Evolutionary conservation across 2,113 vertebrate genomes (phyloP).

Genomic region (Oceanodroma tethys): DNA sequence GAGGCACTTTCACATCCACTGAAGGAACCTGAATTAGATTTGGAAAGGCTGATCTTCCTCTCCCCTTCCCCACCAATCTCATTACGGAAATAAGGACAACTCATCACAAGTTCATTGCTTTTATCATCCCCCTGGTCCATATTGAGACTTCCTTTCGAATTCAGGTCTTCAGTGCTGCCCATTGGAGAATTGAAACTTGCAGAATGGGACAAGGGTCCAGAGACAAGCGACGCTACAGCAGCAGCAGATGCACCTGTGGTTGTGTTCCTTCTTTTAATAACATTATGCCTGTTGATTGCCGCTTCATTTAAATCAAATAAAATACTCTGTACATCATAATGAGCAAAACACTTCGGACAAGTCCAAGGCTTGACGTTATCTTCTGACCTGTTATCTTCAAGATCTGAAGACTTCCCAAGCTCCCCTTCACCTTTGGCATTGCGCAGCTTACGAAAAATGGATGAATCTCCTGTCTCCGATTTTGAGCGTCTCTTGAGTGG

Average conservation of each 20-base stretch:
- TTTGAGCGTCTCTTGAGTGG: conserved; percentile 91
- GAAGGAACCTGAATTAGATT: conserved; percentile 86
- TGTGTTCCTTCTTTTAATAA: conserved; percentile 88
- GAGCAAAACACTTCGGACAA: conserved; percentile 90
- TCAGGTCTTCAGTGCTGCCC: conserved; percentile 93
- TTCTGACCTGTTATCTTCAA: conserved; percentile 86
- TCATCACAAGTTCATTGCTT: conserved; percentile 92
- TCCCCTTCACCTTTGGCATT: conserved; percentile 88
- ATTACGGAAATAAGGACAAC: conserved; percentile 94
- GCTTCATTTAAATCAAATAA: conserved; percentile 92
- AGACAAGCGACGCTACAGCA: conserved; percentile 85
- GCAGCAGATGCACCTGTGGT: conserved; percentile 93
- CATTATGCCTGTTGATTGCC: conserved; percentile 83
- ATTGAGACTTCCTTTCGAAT: conserved; percentile 83
- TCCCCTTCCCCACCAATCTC: conserved; percentile 90
- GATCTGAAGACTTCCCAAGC: conserved; percentile 80
- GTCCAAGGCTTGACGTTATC: conserved; percentile 86
- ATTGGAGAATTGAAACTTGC: conserved; percentile 91
- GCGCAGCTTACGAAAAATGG: conserved; percentile 93
- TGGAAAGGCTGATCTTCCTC: conserved; percentile 85
- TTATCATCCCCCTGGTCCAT: conserved; percentile 91
- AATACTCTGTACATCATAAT: conserved; percentile 93
- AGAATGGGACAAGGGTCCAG: conserved; percentile 84
- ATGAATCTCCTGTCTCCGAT: conserved; percentile 93
- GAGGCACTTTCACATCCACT: conserved; percentile 83